Evolutionary conservation across 2,797 vertebrate species (phyloP), one percentile per base, ranked within the genome.

Genomic region (Octomys mimax): DNA sequence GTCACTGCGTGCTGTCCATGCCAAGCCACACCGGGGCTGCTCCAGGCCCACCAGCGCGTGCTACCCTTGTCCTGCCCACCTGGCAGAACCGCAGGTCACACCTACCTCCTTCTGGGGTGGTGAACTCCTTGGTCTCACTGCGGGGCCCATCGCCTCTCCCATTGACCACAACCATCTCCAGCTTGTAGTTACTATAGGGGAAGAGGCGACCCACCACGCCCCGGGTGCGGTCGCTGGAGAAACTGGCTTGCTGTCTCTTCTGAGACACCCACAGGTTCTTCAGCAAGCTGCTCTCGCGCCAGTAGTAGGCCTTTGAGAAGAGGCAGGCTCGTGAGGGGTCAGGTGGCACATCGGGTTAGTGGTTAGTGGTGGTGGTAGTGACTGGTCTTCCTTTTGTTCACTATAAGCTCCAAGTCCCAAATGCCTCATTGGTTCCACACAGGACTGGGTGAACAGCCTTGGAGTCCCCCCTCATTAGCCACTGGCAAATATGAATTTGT

Each of bases 141-240:
- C 98, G 99, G 42, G 99, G 99, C 91, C 99, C 98, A 84, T 99
- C 99, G 22, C 99, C 99, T 87, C 98, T 97, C 80, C 98, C 99
- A 97, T 99, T 99, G 98, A 99, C 99, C 94, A 99, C 99, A 85
- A 99, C 99, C 99, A 99, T 99, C 98, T 99, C 99, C 98, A 99
- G 99, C 96, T 99, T 99, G 98, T 99, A 99, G 97, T 98, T 99
- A 70, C 99, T 99, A 98, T 99, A 99, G 82, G 99, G 99, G 95
- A 99, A 99, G 96, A 99, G 99, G 95, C 98, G 99, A 66, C 98
- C 99, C 95, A 99, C 99, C 94, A 99, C 98, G 87, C 99, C 99
- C 11, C 99, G 99, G 70, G 91, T 92, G 46, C 99, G 98, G 39
- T 99, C 98, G 33, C 98, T 97, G 0, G 98, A 98, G 98, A 99